phyloP scores from a whole-genome alignment of 2,797 vertebrate genomes.

The Crenuchus spilurus region DNA sequence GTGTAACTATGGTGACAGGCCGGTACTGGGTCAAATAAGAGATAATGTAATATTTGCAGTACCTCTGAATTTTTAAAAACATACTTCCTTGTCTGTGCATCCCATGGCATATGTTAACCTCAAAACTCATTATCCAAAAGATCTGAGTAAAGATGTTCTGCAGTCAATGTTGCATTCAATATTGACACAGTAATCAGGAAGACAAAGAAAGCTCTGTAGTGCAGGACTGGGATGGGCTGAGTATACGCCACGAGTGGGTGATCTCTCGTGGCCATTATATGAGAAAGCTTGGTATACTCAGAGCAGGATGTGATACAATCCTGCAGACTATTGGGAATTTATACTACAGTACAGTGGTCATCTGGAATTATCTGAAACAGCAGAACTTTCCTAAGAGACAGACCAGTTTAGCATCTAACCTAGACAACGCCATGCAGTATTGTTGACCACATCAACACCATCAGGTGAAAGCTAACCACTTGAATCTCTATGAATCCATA shows the following conservation, averaged over 20 bases:
- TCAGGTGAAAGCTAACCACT: no score
- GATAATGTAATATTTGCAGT: constrained; percentile 11
- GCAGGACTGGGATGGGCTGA: not conserved
- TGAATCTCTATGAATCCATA: no score
- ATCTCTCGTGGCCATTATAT: not conserved
- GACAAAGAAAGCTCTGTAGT: constrained; percentile 6
- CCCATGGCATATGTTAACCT: not conserved
- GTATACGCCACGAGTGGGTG: not conserved
- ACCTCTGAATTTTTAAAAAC: not conserved
- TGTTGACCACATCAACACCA: no score
- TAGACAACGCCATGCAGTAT: no score
- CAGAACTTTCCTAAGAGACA: no score
- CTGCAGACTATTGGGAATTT: not conserved
- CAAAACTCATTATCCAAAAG: not conserved
- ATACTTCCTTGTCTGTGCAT: not conserved
- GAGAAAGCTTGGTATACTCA: not conserved
- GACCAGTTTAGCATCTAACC: no score
- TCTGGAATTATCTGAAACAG: not conserved
- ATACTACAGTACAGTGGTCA: not conserved
- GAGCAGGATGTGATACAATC: not conserved
- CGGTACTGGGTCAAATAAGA: not conserved
- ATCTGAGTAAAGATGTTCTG: constrained; percentile 16
- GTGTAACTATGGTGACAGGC: constrained; percentile 20
- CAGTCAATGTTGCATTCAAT: constrained; percentile 19
- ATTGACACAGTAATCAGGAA: constrained; percentile 2